Evolutionary conservation across 2,113 vertebrate genomes (phyloP).

Genomic region (Syrrhaptes paradoxus): DNA sequence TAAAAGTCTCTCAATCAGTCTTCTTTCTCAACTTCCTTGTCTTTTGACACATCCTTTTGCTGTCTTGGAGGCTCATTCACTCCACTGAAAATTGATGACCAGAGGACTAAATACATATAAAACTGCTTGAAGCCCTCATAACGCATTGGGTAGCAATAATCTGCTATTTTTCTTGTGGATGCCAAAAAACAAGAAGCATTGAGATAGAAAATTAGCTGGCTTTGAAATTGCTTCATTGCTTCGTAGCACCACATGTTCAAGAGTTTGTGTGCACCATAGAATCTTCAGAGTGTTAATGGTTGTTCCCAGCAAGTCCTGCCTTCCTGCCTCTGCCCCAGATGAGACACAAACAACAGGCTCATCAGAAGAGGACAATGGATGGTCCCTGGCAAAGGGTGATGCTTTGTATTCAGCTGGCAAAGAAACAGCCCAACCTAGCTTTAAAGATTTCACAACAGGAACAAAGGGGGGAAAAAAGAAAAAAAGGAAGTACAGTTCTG

Average conservation of each 20-base stretch:
- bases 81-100: neutral
- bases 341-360: neutral
- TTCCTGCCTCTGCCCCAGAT: neutral
- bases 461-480: rapidly evolving
- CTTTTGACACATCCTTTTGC: neutral
- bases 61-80: neutral
- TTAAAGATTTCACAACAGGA: neutral
- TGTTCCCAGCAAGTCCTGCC: neutral
- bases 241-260: neutral
- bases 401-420: neutral
- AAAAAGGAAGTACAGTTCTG: neutral
- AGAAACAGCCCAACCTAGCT: neutral
- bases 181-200: neutral
- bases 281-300: neutral
- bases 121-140: neutral
- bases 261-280: neutral
- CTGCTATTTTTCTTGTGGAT: neutral
- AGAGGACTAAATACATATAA: neutral
- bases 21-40: neutral
- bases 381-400: neutral
- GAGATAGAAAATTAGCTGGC: neutral
- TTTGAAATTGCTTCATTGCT: neutral
- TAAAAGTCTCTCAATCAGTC: neutral
- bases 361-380: neutral
- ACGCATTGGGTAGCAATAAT: neutral